These are phyloP conservation scores for Rhinophrynus dorsalis DNA, from an alignment of 2,797 vertebrate genomes.

Conservation along the genomic window DNA sequence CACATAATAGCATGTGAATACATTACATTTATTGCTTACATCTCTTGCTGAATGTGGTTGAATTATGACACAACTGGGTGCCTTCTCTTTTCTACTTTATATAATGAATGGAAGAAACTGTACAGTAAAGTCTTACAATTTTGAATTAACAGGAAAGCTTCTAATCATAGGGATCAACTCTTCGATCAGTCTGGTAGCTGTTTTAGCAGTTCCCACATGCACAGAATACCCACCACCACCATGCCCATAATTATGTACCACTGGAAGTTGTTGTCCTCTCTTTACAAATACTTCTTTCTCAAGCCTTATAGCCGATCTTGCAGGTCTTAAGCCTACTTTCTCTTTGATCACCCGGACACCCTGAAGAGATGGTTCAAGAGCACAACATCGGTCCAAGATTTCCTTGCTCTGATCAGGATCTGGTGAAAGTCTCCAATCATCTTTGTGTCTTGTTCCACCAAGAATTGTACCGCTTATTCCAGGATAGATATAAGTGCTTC, in stretches of 20 bases:
- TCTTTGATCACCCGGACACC: conserved; percentile 60
- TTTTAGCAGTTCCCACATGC: conserved; percentile 82
- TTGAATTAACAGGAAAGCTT: conserved; percentile 49
- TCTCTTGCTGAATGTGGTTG: too few species aligned
- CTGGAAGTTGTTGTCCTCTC: conserved; percentile 57
- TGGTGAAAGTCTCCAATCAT: conserved; percentile 72
- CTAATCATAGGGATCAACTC: conserved; percentile 62
- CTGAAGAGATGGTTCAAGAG: conserved; percentile 79
- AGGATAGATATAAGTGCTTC: conserved; percentile 84
- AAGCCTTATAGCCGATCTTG: conserved; percentile 70
- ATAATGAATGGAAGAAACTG: too few species aligned
- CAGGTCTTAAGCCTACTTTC: conserved; percentile 84
- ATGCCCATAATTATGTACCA: conserved; percentile 93
- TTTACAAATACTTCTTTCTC: conserved; percentile 71
- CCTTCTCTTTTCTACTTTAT: too few species aligned
- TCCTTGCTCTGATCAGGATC: conserved; percentile 63
- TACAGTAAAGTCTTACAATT: conserved; percentile 65
- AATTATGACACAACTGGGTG: too few species aligned
- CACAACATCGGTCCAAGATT: conserved; percentile 78
- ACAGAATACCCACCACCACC: conserved; percentile 78
- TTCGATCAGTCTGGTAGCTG: conserved; percentile 71
- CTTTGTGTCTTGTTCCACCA: conserved; percentile 82
- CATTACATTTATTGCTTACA: too few species aligned
- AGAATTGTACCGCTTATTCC: conserved; percentile 72
- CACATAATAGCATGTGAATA: too few species aligned